Percentiles rank a stretch among this genome's conserved stretches.
phyloP scores from a whole-genome alignment of 2,113 vertebrate species.

The Noturus placidus region DNA sequence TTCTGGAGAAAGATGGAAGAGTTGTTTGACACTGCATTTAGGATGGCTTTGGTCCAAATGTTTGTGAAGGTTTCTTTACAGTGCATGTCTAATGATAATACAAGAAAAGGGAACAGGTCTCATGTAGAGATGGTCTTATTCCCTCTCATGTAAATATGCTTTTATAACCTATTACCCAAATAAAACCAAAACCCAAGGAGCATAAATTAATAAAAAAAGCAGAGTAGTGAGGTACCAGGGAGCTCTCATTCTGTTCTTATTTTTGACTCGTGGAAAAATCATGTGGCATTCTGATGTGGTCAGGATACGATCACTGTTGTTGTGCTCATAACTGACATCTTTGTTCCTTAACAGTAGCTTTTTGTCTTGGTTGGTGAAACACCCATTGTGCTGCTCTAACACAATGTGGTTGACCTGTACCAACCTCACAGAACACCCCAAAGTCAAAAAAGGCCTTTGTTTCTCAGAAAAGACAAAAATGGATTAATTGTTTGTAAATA shows the following conservation, averaged over 20 bases:
- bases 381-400: slow-evolving; percentile 35
- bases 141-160: background rate
- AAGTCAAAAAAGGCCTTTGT: slow-evolving; percentile 21
- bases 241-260: slow-evolving; percentile 12
- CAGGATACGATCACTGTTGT: background rate
- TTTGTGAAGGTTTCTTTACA: background rate
- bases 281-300: slow-evolving; percentile 12
- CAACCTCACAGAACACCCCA: slow-evolving; percentile 8
- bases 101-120: background rate
- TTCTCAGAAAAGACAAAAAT: background rate
- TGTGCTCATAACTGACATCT: slow-evolving; percentile 25
- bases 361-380: slow-evolving; percentile 44
- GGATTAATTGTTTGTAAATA: slow-evolving; percentile 1
- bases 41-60: slow-evolving; percentile 26
- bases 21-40: slow-evolving; percentile 5
- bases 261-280: slow-evolving; percentile 1
- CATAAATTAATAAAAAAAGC: background rate
- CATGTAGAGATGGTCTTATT: background rate
- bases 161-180: background rate
- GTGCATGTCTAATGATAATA: background rate
- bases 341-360: slow-evolving; percentile 48
- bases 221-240: background rate
- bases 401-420: slow-evolving; percentile 32
- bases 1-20: background rate
- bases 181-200: background rate